phyloP scores from a whole-genome alignment of 2,888 invertebrate species.

The Bembecia ichneumoniformis region DNA sequence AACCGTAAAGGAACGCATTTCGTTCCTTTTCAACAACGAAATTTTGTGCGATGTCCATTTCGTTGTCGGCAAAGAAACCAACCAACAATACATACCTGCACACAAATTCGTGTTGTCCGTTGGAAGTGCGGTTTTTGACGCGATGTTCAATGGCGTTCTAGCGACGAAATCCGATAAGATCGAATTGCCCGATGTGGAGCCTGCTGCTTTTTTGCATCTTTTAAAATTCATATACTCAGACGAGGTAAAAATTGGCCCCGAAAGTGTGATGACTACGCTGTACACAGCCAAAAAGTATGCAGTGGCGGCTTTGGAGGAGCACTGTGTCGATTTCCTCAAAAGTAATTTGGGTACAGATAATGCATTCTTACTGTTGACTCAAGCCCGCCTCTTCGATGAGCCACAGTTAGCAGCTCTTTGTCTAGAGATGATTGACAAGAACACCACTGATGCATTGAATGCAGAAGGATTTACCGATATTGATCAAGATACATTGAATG shows the following conservation, averaged over 20 bases:
- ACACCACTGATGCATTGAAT: conserved; percentile 82
- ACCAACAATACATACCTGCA: conserved; percentile 81
- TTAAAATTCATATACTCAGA: conserved; percentile 84
- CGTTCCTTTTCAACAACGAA: conserved; percentile 71
- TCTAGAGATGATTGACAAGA: conserved; percentile 86
- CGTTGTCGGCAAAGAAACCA: conserved; percentile 80
- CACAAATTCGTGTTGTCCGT: conserved; percentile 85
- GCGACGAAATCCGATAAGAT: conserved; percentile 80
- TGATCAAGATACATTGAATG: conserved; percentile 83
- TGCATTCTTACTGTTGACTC: conserved; percentile 85
- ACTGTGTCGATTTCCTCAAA: conserved; percentile 84
- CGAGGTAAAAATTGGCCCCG: conserved; percentile 86
- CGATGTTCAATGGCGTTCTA: conserved; percentile 86
- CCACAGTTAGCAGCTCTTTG: conserved; percentile 85
- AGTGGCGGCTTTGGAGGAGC: conserved; percentile 84
- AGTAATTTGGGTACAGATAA: conserved; percentile 85
- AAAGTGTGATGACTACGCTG: conserved; percentile 88
- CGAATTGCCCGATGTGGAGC: conserved; percentile 87
- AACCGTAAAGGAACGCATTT: conserved; percentile 81
- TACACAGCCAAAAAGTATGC: conserved; percentile 92
- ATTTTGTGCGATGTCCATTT: conserved; percentile 80
- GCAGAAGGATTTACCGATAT: conserved; percentile 89
- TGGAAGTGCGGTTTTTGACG: conserved; percentile 89
- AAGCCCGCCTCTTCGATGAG: conserved; percentile 86
- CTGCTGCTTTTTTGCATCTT: conserved; percentile 83